These are phyloP conservation scores for Podarcis siculus DNA, from an alignment of 2,797 vertebrate genomes.

Conservation along the genomic window DNA sequence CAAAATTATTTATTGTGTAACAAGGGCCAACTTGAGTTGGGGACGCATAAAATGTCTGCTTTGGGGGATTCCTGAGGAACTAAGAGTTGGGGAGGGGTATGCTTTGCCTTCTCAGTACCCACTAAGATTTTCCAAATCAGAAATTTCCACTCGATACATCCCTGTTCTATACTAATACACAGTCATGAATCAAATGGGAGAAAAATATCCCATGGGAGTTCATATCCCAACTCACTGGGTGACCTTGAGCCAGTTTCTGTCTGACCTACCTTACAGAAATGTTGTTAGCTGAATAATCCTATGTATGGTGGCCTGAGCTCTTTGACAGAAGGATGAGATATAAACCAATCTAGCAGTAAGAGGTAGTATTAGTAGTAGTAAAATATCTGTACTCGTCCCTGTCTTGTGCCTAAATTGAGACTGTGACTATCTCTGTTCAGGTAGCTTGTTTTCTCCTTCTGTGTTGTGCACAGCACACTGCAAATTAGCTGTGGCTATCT, in stretches of 20 bases:
- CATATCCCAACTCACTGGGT: neutral
- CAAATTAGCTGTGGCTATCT: neutral
- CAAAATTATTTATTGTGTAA: slow-evolving; percentile 6
- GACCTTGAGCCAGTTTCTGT: neutral
- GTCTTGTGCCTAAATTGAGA: neutral
- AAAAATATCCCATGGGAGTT: neutral
- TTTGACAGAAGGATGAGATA: neutral
- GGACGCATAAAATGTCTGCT: slow-evolving; percentile 1
- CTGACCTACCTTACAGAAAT: neutral
- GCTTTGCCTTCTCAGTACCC: neutral
- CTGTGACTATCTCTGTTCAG: neutral
- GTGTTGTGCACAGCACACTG: neutral
- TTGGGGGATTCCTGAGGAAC: neutral
- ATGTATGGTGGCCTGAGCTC: neutral
- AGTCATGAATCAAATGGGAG: neutral
- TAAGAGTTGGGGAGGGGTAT: neutral
- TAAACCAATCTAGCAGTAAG: neutral
- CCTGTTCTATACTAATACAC: too few relatives aligned
- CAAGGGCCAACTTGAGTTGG: neutral
- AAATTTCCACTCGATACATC: neutral
- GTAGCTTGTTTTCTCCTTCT: neutral
- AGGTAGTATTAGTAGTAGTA: neutral
- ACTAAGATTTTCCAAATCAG: neutral
- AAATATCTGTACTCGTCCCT: neutral
- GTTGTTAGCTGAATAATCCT: neutral